Conservation (phyloP, 2,888 invertebrate species). For the Thalpophila matura region DNA sequence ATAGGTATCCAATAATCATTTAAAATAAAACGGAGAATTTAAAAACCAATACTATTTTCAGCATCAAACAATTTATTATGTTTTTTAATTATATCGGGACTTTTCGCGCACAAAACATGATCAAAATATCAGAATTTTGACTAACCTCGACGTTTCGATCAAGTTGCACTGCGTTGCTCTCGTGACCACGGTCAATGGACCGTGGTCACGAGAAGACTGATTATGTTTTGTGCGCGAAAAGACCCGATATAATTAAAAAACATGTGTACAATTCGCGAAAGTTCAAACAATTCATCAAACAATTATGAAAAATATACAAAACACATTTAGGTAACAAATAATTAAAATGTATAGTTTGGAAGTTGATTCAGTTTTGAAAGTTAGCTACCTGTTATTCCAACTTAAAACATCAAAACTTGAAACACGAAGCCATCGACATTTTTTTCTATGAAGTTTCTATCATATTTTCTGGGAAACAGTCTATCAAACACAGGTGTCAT, state of each 20-base stretch:
- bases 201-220: too few species aligned
- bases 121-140: too few species aligned
- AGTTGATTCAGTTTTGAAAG: constrained; percentile 19
- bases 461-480: constrained; percentile 57
- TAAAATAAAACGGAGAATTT: neutral
- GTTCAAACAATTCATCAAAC: neutral
- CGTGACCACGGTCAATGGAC: too few species aligned
- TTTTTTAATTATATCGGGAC: too few species aligned
- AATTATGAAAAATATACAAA: neutral
- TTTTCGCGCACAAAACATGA: too few species aligned
- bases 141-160: too few species aligned
- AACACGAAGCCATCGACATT: constrained; percentile 34
- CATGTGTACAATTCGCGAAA: too few species aligned
- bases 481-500: constrained; percentile 57
- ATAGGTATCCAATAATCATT: neutral
- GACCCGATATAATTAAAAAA: too few species aligned
- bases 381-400: constrained; percentile 32
- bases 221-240: too few species aligned
- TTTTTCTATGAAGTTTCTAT: constrained; percentile 40
- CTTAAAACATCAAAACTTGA: constrained; percentile 47
- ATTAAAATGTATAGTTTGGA: neutral
- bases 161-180: too few species aligned
- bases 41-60: too few species aligned
- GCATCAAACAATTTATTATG: too few species aligned
- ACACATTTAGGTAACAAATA: neutral